Base-by-base conservation (phyloP, 2,797 vertebrate species). In the Nannoperca australis region DNA sequence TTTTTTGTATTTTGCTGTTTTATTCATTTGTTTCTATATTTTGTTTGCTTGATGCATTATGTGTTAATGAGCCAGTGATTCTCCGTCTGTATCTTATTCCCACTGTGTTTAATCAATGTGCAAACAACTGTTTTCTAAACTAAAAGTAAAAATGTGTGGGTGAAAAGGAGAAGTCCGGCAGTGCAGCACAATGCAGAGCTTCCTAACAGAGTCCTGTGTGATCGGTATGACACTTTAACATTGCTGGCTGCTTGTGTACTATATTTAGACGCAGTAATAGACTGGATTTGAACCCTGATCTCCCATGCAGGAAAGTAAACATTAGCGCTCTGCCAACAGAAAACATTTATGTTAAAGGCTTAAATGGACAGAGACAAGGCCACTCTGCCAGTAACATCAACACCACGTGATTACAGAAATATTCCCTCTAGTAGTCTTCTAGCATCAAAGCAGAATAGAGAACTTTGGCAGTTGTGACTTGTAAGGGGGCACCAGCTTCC, bases 231-330 rank as follows among this genome's bases (percentile, higher is more conserved):
- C 84, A 82, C 79, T 83, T 72, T 61, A 66, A 85, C 76, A 70
- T 78, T 66, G 59, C 76, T 42, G 80, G 87, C 78, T 89, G 61
- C 67, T 40, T 47, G 30, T 34, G n/a, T 34, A 30, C 83, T 88
- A 85, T 87, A 79, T 88, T 85, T 87, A 88, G 86, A 83, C 13
- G 4, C 47, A 70, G 75, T 60, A 77, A 81, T 44, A 87, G 74
- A 79, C 81, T 64, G 65, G 62, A 73, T 81, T 62, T 85, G 82
- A 83, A 78, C 77, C 34, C 49, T 20, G 50, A 67, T 74, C 63
- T 79, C 76, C 76, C 82, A 88, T 54, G 13, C 88, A 83, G 76
- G 27, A 76, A 74, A 71, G 56, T 76, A 82, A 85, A 85, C 56
- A 79, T 64, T 50, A 76, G 66, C 64, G 9, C 60, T 82, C 30